phyloP scores from a whole-genome alignment of 2,113 vertebrate species.

The Onychostoma macrolepis region DNA sequence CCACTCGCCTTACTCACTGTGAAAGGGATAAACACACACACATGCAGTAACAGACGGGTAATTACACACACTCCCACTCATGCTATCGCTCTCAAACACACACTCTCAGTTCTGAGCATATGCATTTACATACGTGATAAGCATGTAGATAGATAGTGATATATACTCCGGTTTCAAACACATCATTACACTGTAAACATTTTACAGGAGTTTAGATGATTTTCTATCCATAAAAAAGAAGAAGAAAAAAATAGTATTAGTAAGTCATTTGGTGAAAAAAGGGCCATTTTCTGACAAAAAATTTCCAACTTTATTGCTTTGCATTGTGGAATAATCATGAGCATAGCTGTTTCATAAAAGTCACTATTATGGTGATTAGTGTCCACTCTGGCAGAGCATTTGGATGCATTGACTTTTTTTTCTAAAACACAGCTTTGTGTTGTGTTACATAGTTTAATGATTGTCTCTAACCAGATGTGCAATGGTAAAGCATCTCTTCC shows the following conservation, averaged over 20 bases:
- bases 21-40: slow-evolving; percentile 68
- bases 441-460: background rate
- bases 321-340: background rate
- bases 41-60: slow-evolving; percentile 59
- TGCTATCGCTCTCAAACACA: slow-evolving; percentile 35
- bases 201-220: background rate
- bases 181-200: background rate
- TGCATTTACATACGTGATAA: slow-evolving; percentile 39
- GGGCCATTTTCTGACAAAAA: background rate
- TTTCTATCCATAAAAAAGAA: background rate
- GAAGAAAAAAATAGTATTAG: too few relatives aligned
- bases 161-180: background rate
- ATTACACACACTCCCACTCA: slow-evolving; percentile 57
- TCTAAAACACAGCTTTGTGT: background rate
- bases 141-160: slow-evolving; percentile 39
- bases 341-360: background rate
- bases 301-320: background rate
- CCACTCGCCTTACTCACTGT: slow-evolving; percentile 81
- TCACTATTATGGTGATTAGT: background rate
- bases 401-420: background rate
- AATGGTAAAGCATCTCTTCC: too few relatives aligned
- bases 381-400: background rate
- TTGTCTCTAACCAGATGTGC: background rate
- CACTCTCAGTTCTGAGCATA: slow-evolving; percentile 23
- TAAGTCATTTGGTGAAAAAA: too few relatives aligned